Base-by-base conservation (phyloP, 2,113 vertebrate species). In the Hyla sarda region DNA sequence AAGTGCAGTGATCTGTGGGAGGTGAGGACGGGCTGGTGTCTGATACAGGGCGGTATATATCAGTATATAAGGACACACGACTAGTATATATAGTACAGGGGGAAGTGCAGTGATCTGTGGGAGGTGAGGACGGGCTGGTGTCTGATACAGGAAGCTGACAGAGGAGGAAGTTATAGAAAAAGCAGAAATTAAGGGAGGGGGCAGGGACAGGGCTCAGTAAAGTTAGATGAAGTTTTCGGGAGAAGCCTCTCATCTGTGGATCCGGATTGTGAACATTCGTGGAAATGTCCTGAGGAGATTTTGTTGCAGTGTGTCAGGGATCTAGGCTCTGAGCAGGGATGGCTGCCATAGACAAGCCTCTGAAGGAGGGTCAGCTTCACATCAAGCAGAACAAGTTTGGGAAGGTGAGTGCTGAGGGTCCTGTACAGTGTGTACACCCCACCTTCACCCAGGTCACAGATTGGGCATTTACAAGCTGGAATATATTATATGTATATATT, bases 321-420 rank as follows among this genome's bases (percentile, higher is more conserved):
- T 56, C 30, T 12, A 11, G 21, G 58, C 6, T 13, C 82, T 5
- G 41, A 41, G 41, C 41, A 3, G 48, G 21, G 52, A 37, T 76
- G 74, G 82, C 28, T 58, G 73, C 37, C 9, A 0, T 56, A 0
- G 83, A 85, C 19, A 48, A 37, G 21, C 56, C 74, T 1, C 3
- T 85, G 12, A 77, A 67, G 54, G 83, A 85, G 58, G 83, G 83
- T 1, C 56, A 65, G 12, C 83, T 85, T 13, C 58, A 85, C 17
- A 30, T 85, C 73, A 85, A 85, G 19, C 83, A 85, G 73, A 78
- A 85, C 73, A 85, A 69, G 73, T 67, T 85, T 4, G 83, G 58
- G 14, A 85, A 85, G 74, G 83, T 85, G 45, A 85, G 73, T 58
- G 47, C 13, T 16, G 21, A 3, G 21, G 21, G 19, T 7, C 4